Conservation (phyloP, 2,797 vertebrate genomes). For the Pristis pectinata region DNA sequence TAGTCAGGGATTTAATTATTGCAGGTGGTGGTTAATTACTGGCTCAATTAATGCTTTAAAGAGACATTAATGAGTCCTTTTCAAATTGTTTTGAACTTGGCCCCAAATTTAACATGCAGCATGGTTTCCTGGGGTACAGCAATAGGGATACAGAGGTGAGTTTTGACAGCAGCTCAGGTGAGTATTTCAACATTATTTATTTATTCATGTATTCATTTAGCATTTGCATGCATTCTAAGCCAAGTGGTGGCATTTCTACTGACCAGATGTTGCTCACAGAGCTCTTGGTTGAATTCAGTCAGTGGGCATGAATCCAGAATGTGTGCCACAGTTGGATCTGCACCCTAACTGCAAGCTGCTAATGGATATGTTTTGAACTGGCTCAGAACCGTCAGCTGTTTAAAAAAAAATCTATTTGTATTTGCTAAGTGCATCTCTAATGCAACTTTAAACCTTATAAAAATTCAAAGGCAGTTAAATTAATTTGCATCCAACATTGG, state of each 20-base stretch:
- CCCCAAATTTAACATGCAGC: conserved; percentile 11
- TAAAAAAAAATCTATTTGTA: not conserved
- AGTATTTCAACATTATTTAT: not conserved
- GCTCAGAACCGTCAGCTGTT: not conserved
- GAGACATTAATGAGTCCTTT: not conserved
- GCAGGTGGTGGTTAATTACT: not conserved
- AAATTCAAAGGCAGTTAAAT: not conserved
- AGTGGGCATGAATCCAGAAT: too few species aligned
- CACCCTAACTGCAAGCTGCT: not conserved
- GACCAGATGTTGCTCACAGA: too few species aligned
- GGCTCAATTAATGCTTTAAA: not conserved
- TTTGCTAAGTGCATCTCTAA: not conserved
- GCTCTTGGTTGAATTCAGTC: too few species aligned
- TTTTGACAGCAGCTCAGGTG: not conserved
- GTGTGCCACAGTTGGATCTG: too few species aligned
- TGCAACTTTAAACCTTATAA: not conserved
- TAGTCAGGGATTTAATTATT: not conserved
- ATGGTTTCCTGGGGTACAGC: not conserved
- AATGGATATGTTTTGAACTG: not conserved
- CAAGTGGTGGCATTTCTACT: too few species aligned
- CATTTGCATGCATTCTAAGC: too few species aligned
- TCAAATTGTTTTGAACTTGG: not conserved
- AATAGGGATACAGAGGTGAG: not conserved
- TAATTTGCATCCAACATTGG: too few species aligned
- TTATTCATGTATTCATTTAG: too few species aligned